phyloP scores from a whole-genome alignment of 2,797 vertebrate species.

The Muscicapa striata region DNA sequence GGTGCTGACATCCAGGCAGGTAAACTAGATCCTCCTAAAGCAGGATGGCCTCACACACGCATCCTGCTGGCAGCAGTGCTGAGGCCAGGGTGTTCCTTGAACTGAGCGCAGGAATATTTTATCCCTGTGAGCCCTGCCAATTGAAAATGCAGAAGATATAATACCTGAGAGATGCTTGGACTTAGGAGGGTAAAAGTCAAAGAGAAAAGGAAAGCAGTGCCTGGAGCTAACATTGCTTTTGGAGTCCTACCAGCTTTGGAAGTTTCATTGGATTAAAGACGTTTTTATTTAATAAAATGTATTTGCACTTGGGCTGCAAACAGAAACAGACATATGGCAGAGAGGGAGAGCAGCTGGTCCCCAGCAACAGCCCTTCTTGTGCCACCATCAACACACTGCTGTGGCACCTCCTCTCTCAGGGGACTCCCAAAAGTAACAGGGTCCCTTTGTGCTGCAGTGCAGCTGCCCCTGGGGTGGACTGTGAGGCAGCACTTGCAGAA shows the following conservation, averaged over 20 bases:
- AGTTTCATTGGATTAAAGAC: neutral
- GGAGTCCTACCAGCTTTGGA: neutral
- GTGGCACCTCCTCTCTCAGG: neutral
- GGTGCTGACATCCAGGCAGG: neutral
- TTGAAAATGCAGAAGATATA: neutral
- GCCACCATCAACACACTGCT: neutral
- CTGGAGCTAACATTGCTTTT: neutral
- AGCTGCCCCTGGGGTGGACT: neutral
- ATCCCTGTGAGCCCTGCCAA: neutral
- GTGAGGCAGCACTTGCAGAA: neutral
- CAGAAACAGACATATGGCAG: neutral
- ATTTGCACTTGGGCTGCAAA: neutral
- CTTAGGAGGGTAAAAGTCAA: neutral
- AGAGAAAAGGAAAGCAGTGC: neutral
- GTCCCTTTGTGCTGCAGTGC: neutral
- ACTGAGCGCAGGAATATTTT: neutral
- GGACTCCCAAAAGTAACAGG: neutral
- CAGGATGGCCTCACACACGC: neutral
- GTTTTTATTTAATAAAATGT: constrained; percentile 28
- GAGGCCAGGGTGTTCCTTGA: neutral
- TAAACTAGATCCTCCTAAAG: neutral
- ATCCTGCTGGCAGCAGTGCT: neutral
- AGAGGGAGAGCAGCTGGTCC: neutral
- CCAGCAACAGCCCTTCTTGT: neutral
- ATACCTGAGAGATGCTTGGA: neutral